Evolutionary conservation across 2,113 vertebrate species (phyloP).

Genomic region (Xiphophorus hellerii): DNA sequence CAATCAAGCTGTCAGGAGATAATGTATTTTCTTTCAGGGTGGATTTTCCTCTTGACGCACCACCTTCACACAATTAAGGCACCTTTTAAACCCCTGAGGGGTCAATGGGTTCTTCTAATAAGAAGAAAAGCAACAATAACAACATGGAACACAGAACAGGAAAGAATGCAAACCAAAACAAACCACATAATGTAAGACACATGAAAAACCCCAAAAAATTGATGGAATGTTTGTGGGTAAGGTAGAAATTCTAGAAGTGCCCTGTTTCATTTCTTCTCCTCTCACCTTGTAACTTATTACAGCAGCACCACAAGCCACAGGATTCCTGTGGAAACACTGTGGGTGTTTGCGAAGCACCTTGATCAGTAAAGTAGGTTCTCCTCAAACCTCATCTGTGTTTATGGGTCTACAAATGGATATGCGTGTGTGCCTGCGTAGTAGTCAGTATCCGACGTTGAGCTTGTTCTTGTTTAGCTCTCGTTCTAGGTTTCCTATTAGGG

Average conservation of each 20-base stretch:
- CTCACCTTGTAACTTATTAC: constrained; percentile 35
- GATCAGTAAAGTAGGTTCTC: constrained; percentile 26
- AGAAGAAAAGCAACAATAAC: constrained; percentile 79
- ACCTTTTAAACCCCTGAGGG: constrained; percentile 78
- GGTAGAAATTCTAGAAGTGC: constrained; percentile 55
- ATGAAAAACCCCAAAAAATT: constrained; percentile 37
- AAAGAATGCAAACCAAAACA: constrained; percentile 45
- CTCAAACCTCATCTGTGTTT: constrained; percentile 16
- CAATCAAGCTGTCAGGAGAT: constrained; percentile 3
- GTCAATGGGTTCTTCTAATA: constrained; percentile 84
- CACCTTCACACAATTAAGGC: constrained; percentile 82
- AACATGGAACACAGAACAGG: constrained; percentile 58
- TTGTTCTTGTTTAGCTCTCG: constrained; percentile 97
- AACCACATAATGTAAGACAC: constrained; percentile 52
- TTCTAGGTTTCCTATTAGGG: constrained; percentile 96
- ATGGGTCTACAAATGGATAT: constrained; percentile 5
- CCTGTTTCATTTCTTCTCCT: constrained; percentile 46
- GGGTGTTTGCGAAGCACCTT: constrained; percentile 54
- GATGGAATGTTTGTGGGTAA: constrained; percentile 66
- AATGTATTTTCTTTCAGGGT: constrained; percentile 48
- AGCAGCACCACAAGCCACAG: constrained; percentile 40
- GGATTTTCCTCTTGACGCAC: constrained; percentile 58
- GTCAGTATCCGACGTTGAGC: constrained; percentile 86
- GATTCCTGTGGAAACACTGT: constrained; percentile 39
- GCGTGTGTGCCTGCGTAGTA: constrained; percentile 8